Percentiles rank a stretch among this genome's conserved stretches.
Conservation (phyloP, 2,888 invertebrate species). For the Allacma fusca region DNA sequence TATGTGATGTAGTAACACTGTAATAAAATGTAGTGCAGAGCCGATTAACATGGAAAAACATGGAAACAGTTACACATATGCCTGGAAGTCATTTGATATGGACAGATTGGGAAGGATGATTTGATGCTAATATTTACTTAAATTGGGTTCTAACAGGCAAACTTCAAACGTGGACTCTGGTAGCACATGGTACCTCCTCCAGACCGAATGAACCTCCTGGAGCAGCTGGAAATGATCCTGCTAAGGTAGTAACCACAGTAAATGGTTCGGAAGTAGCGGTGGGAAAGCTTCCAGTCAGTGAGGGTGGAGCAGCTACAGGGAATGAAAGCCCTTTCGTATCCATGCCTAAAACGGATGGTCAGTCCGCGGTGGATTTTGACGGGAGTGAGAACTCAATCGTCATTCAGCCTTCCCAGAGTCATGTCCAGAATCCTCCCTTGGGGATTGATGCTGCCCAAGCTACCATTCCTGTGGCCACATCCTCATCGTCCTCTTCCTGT, state of each 20-base stretch:
- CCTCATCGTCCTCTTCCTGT: conserved; percentile 55
- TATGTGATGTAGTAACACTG: too few relatives aligned
- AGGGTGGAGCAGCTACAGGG: background rate
- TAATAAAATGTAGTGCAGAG: too few relatives aligned
- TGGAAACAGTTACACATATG: background rate
- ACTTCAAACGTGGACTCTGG: conserved; percentile 80
- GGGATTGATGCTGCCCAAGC: conserved; percentile 55
- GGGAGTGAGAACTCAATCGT: conserved; percentile 59
- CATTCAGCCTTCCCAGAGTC: conserved; percentile 51
- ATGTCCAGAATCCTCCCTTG: conserved; percentile 47
- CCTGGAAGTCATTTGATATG: background rate
- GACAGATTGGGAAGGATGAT: background rate
- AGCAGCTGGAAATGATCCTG: conserved; percentile 13
- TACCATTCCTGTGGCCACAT: conserved; percentile 47
- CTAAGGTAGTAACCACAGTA: background rate
- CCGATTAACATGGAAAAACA: too few relatives aligned
- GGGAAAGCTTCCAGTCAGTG: conserved; percentile 16
- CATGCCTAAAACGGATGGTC: background rate
- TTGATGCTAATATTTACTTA: background rate
- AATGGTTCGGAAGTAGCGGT: background rate
- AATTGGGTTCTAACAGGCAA: conserved; percentile 65
- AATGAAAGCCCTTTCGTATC: background rate
- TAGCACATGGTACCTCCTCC: conserved; percentile 75
- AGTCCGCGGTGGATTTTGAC: conserved; percentile 56
- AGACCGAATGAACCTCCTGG: conserved; percentile 53